Evolutionary conservation across 1,140 invertebrate genomes (phyloP).

Genomic region (Drosophila pseudoananassae): DNA sequence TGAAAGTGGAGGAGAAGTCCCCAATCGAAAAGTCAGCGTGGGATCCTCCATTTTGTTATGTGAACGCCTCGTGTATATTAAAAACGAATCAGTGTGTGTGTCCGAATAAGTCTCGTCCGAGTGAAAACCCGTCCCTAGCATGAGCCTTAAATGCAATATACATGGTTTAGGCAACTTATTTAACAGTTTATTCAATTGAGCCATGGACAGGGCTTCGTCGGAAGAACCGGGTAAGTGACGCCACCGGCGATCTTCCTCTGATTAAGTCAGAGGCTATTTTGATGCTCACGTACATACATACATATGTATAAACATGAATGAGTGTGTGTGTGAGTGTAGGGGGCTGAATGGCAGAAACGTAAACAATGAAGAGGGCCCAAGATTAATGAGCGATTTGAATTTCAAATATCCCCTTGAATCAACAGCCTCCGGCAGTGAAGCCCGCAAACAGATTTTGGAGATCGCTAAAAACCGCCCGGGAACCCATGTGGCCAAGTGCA

Average conservation of each 20-base stretch:
- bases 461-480: slow-evolving; percentile 60
- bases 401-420: background rate
- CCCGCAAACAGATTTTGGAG: slow-evolving; percentile 36
- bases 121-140: slow-evolving; percentile 17
- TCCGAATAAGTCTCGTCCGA: slow-evolving; percentile 9
- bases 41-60: slow-evolving; percentile 29
- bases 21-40: background rate
- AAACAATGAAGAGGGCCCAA: slow-evolving; percentile 23
- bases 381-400: slow-evolving; percentile 31
- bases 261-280: slow-evolving; percentile 67
- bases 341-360: slow-evolving; percentile 3
- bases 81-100: slow-evolving; percentile 3
- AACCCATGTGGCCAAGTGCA: slow-evolving; percentile 68
- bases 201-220: slow-evolving; percentile 17
- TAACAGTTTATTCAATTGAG: slow-evolving; percentile 6
- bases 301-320: background rate
- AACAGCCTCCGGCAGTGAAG: slow-evolving; percentile 6
- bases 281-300: background rate
- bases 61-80: slow-evolving; percentile 16
- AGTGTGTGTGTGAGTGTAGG: background rate
- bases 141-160: slow-evolving; percentile 13
- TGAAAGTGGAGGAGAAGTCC: no score
- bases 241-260: slow-evolving; percentile 32
- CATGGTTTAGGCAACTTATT: background rate
- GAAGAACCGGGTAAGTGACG: slow-evolving; percentile 28